These are phyloP conservation scores for Pollicipes pollicipes DNA, from an alignment of 1,140 invertebrate genomes.

Conservation along the genomic window DNA sequence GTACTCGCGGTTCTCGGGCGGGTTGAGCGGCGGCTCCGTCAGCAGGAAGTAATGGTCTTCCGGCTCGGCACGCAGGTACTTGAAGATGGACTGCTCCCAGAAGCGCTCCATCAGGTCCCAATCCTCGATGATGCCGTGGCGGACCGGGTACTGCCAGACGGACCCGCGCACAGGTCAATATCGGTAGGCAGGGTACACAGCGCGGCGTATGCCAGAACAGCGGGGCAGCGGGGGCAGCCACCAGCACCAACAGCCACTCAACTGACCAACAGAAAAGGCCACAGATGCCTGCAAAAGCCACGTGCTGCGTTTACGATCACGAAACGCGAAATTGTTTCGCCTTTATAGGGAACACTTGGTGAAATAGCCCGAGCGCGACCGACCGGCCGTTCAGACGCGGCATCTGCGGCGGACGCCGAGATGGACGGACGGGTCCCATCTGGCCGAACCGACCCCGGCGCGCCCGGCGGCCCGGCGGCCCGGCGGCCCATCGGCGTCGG, in stretches of 20 bases:
- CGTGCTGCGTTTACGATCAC: too few relatives aligned
- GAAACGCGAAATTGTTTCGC: too few relatives aligned
- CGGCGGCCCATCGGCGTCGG: too few relatives aligned
- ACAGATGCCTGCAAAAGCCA: too few relatives aligned
- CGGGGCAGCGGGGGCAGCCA: background rate
- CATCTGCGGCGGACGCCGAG: too few relatives aligned
- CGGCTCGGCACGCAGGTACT: slow-evolving; percentile 92
- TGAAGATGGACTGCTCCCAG: slow-evolving; percentile 97
- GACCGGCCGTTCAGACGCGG: too few relatives aligned
- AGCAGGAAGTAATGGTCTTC: slow-evolving; percentile 98
- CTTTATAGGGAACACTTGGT: too few relatives aligned
- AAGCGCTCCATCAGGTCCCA: slow-evolving; percentile 99
- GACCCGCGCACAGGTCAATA: background rate
- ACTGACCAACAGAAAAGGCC: slow-evolving; percentile 3
- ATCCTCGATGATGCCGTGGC: slow-evolving; percentile 97
- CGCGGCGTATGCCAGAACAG: slow-evolving; percentile 10
- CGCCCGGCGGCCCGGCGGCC: too few relatives aligned
- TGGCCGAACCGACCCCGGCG: too few relatives aligned
- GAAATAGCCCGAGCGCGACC: too few relatives aligned
- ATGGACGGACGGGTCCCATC: too few relatives aligned
- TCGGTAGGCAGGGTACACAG: too few relatives aligned
- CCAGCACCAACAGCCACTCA: slow-evolving; percentile 6
- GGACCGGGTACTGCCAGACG: slow-evolving; percentile 72
- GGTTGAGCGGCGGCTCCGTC: slow-evolving; percentile 98
- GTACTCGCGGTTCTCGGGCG: slow-evolving; percentile 97